phyloP scores from a whole-genome alignment of 1,140 invertebrate species.

The Drosophila mayri region DNA sequence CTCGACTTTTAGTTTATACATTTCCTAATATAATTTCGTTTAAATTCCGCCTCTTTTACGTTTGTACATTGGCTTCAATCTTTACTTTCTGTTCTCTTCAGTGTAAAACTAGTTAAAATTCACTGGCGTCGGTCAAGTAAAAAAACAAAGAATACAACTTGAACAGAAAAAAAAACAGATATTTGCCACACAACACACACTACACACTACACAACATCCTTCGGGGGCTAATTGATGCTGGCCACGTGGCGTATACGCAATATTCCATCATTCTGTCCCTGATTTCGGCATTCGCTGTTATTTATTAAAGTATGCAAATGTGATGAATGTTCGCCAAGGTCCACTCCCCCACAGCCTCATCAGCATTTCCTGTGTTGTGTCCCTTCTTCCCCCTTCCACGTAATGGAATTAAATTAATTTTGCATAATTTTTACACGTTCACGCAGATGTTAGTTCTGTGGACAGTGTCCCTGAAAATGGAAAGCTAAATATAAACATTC shows the following conservation, averaged over 20 bases:
- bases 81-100: neutral
- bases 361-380: neutral
- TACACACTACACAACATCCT: neutral
- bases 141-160: neutral
- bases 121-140: conserved; percentile 1
- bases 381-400: neutral
- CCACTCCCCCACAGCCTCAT: neutral
- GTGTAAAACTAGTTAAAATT: conserved; percentile 4
- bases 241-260: conserved; percentile 39
- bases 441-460: conserved; percentile 6
- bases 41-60: neutral
- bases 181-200: neutral
- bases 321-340: conserved; percentile 27
- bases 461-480: neutral
- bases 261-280: neutral
- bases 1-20: no score
- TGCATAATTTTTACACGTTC: conserved; percentile 31
- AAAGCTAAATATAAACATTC: neutral
- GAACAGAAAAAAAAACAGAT: neutral
- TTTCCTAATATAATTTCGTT: neutral
- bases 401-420: conserved; percentile 46
- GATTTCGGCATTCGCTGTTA: conserved; percentile 25
- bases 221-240: conserved; percentile 28
- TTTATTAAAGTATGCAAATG: conserved; percentile 48
- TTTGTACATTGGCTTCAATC: neutral